Percentiles rank a stretch among this genome's conserved stretches.
phyloP scores from a whole-genome alignment of 2,888 invertebrate species.

The Clivina fossor region DNA sequence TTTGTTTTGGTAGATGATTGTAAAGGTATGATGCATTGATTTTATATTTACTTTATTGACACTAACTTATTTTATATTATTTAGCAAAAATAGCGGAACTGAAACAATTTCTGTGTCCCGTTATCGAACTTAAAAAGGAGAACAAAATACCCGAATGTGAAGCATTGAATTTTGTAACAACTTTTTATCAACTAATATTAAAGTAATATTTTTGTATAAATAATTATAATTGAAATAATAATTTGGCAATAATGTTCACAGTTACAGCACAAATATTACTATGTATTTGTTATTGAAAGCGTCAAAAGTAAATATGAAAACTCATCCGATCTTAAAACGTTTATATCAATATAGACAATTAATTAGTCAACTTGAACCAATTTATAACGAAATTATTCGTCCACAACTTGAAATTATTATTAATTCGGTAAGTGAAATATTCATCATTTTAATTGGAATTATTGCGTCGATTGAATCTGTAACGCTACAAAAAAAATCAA shows the following conservation, averaged over 20 bases:
- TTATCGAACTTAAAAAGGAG: constrained; percentile 64
- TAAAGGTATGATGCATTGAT: constrained; percentile 58
- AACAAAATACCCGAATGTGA: constrained; percentile 65
- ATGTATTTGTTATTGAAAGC: constrained; percentile 85
- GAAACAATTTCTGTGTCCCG: constrained; percentile 66
- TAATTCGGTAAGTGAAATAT: too few relatives aligned
- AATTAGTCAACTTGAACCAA: constrained; percentile 70
- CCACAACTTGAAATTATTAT: constrained; percentile 66
- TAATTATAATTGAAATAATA: constrained; percentile 13
- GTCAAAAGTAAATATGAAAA: constrained; percentile 68
- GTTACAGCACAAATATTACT: constrained; percentile 83
- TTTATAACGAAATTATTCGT: constrained; percentile 67
- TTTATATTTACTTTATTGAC: constrained; percentile 41
- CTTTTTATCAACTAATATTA: constrained; percentile 51
- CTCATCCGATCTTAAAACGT: constrained; percentile 88
- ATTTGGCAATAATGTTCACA: constrained; percentile 52
- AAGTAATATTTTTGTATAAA: constrained; percentile 52
- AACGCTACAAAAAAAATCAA: too few relatives aligned
- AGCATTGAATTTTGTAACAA: constrained; percentile 70
- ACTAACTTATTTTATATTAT: constrained; percentile 43
- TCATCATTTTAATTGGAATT: too few relatives aligned
- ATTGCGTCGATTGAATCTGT: too few relatives aligned
- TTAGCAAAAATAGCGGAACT: constrained; percentile 60
- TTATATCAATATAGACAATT: constrained; percentile 79
- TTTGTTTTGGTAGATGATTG: constrained; percentile 76